Evolutionary conservation across 2,888 invertebrate species (phyloP), one percentile per base, ranked within the genome.

Genomic region (Balanococcus diminutus): DNA sequence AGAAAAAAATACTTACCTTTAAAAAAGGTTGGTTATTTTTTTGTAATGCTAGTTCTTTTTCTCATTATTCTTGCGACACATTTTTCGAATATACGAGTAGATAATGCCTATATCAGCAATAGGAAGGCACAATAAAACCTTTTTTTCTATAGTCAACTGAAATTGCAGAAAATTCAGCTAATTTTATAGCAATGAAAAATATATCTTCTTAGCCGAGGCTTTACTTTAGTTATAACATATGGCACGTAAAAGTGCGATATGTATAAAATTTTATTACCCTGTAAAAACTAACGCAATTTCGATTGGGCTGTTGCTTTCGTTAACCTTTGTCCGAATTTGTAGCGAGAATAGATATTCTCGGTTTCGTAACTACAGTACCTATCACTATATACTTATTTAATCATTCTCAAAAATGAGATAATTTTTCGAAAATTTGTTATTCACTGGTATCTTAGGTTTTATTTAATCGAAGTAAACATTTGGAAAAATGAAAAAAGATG

Each of bases 281-380:
- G 67, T 67, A 67, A 67, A 67, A 67, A 28, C 28, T 67, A 67
- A 67, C 67, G 67, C 67, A 28, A 67, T 67, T 67, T 67, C 67
- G 67, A 67, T 67, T 67, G 67, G 67, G 67, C 67, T 67, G 67
- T 67, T 67, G 67, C 67, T 67, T 67, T 67, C 67, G 25, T 67
- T 67, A 67, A 67, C 67, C 67, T 67, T 67, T 28, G 67, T 67
- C 67, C 67, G 67, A 67, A 67, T 67, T 67, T 28, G 28, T 67
- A 28, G 14, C 28, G 28, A 67, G 67, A 67, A 67, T n/a, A n/a
- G n/a, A n/a, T 67, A 67, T 22, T 56, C 22, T 56, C 56, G 56
- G 19, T 28, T 28, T 67, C 28, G 28, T 28, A 67, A 28, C 14
- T 67, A 67, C 14, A 16, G 16, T 67, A 67, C 67, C 1, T 22